phyloP scores from a whole-genome alignment of 2,797 vertebrate genomes.

The Acipenser oxyrinchus region DNA sequence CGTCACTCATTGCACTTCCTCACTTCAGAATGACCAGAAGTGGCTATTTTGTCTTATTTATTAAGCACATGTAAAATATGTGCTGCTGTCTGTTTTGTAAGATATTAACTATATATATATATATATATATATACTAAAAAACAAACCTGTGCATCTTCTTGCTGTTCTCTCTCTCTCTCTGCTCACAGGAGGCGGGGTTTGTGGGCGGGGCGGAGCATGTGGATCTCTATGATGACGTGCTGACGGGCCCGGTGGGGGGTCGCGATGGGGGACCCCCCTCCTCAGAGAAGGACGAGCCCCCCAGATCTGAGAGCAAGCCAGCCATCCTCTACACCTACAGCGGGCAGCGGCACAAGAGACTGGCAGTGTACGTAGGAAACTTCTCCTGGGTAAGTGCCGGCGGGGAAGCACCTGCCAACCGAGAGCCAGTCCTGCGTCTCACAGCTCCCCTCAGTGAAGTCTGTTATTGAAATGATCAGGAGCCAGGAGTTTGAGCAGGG shows the following conservation, averaged over 20 bases:
- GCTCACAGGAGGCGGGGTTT: slow-evolving; percentile 38
- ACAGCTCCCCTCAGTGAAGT: too few species aligned
- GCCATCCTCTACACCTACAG: slow-evolving; percentile 59
- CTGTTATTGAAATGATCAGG: too few species aligned
- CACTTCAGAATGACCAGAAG: too few species aligned
- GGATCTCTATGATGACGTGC: slow-evolving; percentile 85
- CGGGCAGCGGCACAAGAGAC: slow-evolving; percentile 50
- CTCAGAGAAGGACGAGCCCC: slow-evolving; percentile 36
- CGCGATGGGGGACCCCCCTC: slow-evolving; percentile 28
- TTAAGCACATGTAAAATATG: too few species aligned
- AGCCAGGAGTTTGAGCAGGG: too few species aligned
- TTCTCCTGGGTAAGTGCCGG: slow-evolving; percentile 82
- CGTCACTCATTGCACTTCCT: too few species aligned
- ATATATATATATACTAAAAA: too few species aligned
- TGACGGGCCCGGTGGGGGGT: slow-evolving; percentile 66
- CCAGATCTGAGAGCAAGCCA: slow-evolving; percentile 53
- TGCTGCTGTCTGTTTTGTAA: too few species aligned
- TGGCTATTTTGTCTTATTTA: too few species aligned
- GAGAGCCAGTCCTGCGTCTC: too few species aligned
- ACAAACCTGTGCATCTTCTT: neutral
- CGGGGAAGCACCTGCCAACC: neutral
- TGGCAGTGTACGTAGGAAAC: slow-evolving; percentile 79
- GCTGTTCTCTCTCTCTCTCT: slow-evolving; percentile 2
- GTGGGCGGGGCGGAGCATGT: slow-evolving; percentile 67
- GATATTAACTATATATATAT: too few species aligned